phyloP scores from a whole-genome alignment of 2,888 invertebrate genomes.

The Zygogramma bicolorata region DNA sequence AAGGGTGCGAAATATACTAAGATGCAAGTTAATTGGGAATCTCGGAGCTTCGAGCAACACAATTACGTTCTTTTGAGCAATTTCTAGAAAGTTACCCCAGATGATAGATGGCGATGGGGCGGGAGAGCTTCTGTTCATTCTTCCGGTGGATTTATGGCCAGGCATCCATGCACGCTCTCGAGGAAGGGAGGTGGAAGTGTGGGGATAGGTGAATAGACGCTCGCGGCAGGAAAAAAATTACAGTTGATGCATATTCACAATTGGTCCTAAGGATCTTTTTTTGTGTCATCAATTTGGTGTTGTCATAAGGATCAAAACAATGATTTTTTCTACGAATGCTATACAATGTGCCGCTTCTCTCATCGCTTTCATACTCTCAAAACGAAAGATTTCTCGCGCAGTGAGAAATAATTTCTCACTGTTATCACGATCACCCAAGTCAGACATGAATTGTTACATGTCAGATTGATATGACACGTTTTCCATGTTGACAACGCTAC shows the following conservation, averaged over 20 bases:
- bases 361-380: too few species aligned
- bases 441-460: too few species aligned
- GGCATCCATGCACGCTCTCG: constrained; percentile 31
- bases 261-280: not conserved
- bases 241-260: not conserved
- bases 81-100: constrained; percentile 57
- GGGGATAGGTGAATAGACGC: not conserved
- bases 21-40: constrained; percentile 60
- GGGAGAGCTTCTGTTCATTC: constrained; percentile 54
- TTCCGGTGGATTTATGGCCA: constrained; percentile 58
- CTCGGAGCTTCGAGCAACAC: constrained; percentile 58
- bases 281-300: too few species aligned
- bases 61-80: constrained; percentile 62
- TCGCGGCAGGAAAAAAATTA: not conserved
- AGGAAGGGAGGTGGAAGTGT: constrained; percentile 5
- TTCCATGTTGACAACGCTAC: too few species aligned
- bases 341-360: too few species aligned
- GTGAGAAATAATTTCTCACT: too few species aligned
- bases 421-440: too few species aligned
- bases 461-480: too few species aligned
- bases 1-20: constrained; percentile 55
- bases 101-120: constrained; percentile 57
- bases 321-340: too few species aligned
- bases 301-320: too few species aligned
- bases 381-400: too few species aligned